These are phyloP conservation scores for Crossaster papposus DNA, from an alignment of 53 echinoderm and acorn worm species.

Conservation along the genomic window DNA sequence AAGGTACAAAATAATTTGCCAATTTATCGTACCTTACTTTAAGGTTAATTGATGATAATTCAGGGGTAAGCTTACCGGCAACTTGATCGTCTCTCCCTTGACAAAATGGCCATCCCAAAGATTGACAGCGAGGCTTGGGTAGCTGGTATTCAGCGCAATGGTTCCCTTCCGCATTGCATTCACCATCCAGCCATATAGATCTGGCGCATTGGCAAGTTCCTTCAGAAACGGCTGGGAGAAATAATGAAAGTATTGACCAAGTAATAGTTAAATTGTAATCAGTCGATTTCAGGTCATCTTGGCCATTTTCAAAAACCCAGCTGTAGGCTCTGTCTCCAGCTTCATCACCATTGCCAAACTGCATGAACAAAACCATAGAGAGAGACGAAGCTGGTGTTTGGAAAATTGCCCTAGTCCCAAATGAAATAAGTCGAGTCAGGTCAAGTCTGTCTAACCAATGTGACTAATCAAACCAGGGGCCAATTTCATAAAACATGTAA, in stretches of 20 bases:
- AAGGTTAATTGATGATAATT: not conserved
- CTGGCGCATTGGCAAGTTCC: constrained; percentile 49
- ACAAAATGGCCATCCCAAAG: constrained; percentile 76
- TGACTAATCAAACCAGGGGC: too few relatives aligned
- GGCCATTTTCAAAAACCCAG: too few relatives aligned
- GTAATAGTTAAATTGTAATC: not conserved
- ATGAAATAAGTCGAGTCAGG: too few relatives aligned
- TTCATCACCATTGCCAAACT: too few relatives aligned
- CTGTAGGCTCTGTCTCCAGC: too few relatives aligned
- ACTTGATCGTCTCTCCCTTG: constrained; percentile 52
- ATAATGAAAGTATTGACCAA: not conserved
- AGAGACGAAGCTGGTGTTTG: too few relatives aligned
- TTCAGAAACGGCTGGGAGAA: constrained; percentile 54
- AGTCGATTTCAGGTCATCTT: too few relatives aligned
- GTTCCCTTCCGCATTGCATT: constrained; percentile 37
- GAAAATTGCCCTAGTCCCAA: too few relatives aligned
- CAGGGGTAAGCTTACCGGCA: constrained; percentile 57
- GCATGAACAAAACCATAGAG: too few relatives aligned
- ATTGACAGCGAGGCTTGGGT: constrained; percentile 54
- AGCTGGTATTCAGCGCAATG: constrained; percentile 47
- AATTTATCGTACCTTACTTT: not conserved
- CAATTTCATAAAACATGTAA: too few relatives aligned
- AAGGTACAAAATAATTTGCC: too few relatives aligned
- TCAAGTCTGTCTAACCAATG: too few relatives aligned
- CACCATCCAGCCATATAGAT: constrained; percentile 63